These are phyloP conservation scores for Dryocosmus kuriphilus DNA, from an alignment of 2,888 invertebrate species.

Conservation along the genomic window DNA sequence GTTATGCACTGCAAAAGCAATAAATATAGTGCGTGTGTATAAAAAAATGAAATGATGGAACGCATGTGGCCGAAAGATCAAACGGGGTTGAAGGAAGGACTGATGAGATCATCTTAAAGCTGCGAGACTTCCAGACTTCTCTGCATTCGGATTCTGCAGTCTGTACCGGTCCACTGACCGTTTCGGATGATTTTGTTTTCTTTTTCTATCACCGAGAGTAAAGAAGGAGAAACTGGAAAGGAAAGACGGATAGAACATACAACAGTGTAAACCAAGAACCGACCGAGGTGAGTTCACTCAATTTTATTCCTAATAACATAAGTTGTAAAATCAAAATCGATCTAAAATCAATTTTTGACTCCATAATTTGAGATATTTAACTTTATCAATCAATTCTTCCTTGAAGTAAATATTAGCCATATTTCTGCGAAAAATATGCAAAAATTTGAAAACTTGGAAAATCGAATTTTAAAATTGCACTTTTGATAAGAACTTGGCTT, in stretches of 20 bases:
- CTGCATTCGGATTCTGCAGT: constrained; percentile 58
- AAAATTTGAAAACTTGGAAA: background rate
- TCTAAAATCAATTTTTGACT: background rate
- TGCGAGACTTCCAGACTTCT: constrained; percentile 41
- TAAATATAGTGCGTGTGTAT: constrained; percentile 40
- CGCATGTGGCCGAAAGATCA: constrained; percentile 67
- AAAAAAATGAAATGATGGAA: constrained; percentile 46
- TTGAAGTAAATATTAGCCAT: background rate
- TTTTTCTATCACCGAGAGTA: constrained; percentile 19
- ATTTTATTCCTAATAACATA: background rate
- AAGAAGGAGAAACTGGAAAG: constrained; percentile 8
- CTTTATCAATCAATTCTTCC: background rate
- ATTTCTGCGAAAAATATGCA: background rate
- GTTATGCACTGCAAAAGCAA: constrained; percentile 22
- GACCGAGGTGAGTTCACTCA: constrained; percentile 39
- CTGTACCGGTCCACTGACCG: constrained; percentile 67
- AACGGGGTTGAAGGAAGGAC: constrained; percentile 67
- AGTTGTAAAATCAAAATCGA: background rate
- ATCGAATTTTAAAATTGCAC: background rate
- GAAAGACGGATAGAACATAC: constrained; percentile 1
- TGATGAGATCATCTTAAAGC: constrained; percentile 71
- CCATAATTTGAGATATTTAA: background rate
- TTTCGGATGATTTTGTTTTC: constrained; percentile 62
- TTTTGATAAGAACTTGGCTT: too few relatives aligned
- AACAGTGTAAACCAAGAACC: constrained; percentile 22